Percentiles rank a stretch among this genome's conserved stretches.
Conservation (phyloP, 1,140 invertebrate species). For the Drosophila cardini region DNA sequence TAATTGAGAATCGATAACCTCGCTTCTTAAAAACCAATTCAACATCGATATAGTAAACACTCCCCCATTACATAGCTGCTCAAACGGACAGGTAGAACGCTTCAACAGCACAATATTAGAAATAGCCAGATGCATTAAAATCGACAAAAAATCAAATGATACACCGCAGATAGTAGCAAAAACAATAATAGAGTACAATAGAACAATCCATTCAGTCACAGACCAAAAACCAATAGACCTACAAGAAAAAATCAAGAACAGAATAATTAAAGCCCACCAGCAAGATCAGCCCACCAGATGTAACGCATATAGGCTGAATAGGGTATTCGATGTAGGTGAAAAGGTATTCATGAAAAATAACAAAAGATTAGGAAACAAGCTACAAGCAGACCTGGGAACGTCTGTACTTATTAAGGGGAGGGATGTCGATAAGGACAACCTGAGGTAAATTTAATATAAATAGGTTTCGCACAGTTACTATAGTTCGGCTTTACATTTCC, state of each 20-base stretch:
- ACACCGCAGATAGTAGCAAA: neutral
- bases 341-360: neutral
- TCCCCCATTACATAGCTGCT: neutral
- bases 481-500: neutral
- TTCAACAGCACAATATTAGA: neutral
- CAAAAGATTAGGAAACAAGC: neutral
- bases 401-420: neutral
- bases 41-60: slow-evolving; percentile 1
- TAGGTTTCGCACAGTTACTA: neutral
- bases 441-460: too few species aligned
- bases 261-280: neutral
- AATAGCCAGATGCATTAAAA: slow-evolving; percentile 2
- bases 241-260: neutral
- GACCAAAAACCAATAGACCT: neutral
- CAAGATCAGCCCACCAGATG: neutral
- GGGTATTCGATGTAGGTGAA: neutral
- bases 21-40: slow-evolving; percentile 20
- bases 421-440: neutral
- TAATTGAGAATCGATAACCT: slow-evolving; percentile 38
- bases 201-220: neutral
- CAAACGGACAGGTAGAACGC: neutral
- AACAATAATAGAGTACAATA: neutral
- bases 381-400: neutral
- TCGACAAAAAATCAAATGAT: neutral
- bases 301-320: neutral